Percentiles rank a stretch among this genome's conserved stretches.
Conservation (phyloP, 2,888 invertebrate genomes). For the Steinernema carpocapsae region DNA sequence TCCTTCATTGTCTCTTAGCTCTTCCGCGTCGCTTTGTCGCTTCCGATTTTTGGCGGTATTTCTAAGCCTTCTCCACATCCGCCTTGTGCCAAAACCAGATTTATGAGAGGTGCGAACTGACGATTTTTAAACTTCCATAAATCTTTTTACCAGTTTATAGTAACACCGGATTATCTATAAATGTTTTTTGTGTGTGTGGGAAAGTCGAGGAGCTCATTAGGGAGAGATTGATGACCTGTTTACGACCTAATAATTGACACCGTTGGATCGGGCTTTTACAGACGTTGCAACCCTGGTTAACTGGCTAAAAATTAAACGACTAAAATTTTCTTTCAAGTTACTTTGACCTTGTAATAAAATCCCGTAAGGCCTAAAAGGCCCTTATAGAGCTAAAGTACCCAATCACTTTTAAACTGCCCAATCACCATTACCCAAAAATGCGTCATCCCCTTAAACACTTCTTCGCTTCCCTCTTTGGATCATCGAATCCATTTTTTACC, state of each 20-base stretch:
- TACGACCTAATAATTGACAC: slow-evolving; percentile 24
- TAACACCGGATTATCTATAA: neutral
- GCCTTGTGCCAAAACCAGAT: neutral
- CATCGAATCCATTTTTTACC: neutral
- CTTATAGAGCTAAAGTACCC: neutral
- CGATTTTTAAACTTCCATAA: neutral
- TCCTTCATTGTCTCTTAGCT: neutral
- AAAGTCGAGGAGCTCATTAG: neutral
- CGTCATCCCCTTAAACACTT: too few relatives aligned
- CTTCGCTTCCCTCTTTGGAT: too few relatives aligned
- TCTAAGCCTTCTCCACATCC: too few relatives aligned
- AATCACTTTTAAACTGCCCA: neutral
- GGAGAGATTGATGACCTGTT: slow-evolving; percentile 14
- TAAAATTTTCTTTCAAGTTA: too few relatives aligned
- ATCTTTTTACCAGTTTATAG: neutral
- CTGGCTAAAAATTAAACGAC: too few relatives aligned
- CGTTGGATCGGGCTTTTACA: neutral
- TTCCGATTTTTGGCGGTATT: neutral
- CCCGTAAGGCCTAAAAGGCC: too few relatives aligned
- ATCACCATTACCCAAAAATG: neutral
- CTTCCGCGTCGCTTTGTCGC: neutral
- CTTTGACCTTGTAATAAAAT: too few relatives aligned
- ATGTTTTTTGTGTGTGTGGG: neutral
- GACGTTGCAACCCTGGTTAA: too few relatives aligned
- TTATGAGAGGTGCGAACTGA: neutral